Percentiles rank a stretch among this genome's conserved stretches.
Conservation (phyloP, 1,140 invertebrate species). For the Drosophila micromelanica region DNA sequence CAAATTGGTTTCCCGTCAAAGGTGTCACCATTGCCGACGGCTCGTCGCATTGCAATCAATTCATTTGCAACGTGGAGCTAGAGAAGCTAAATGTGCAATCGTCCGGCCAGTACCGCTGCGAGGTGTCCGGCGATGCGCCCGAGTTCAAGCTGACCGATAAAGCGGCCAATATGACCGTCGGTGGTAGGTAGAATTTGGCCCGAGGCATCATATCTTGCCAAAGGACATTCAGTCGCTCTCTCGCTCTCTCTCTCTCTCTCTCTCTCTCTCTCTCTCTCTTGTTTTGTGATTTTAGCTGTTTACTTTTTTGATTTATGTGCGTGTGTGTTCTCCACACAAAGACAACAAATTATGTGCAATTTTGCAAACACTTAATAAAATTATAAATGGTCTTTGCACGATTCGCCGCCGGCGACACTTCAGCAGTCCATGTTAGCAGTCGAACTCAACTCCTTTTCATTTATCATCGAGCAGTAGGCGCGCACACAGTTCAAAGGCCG, state of each 20-base stretch:
- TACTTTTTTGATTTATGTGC: slow-evolving; percentile 63
- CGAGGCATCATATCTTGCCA: background rate
- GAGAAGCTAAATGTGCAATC: slow-evolving; percentile 85
- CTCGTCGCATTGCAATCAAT: slow-evolving; percentile 87
- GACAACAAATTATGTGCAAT: slow-evolving; percentile 83
- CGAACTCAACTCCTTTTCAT: slow-evolving; percentile 71
- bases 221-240: background rate
- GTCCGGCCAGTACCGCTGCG: slow-evolving; percentile 87
- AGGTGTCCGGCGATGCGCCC: slow-evolving; percentile 88
- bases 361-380: slow-evolving; percentile 83
- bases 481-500: slow-evolving; percentile 73
- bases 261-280: slow-evolving; percentile 5
- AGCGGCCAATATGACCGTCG: slow-evolving; percentile 87
- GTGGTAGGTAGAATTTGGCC: slow-evolving; percentile 84
- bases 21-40: slow-evolving; percentile 92
- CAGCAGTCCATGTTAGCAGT: slow-evolving; percentile 4
- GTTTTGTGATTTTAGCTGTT: slow-evolving; percentile 43
- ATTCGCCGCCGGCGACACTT: slow-evolving; percentile 43
- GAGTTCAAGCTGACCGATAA: slow-evolving; percentile 87
- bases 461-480: slow-evolving; percentile 64
- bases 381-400: slow-evolving; percentile 81
- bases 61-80: slow-evolving; percentile 86
- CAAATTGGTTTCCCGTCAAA: slow-evolving; percentile 84
- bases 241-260: background rate
- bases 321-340: slow-evolving; percentile 51